Evolutionary conservation across 92 coral and sea anemone species (phyloP).

Genomic region (Chrysogorgia sp.): DNA sequence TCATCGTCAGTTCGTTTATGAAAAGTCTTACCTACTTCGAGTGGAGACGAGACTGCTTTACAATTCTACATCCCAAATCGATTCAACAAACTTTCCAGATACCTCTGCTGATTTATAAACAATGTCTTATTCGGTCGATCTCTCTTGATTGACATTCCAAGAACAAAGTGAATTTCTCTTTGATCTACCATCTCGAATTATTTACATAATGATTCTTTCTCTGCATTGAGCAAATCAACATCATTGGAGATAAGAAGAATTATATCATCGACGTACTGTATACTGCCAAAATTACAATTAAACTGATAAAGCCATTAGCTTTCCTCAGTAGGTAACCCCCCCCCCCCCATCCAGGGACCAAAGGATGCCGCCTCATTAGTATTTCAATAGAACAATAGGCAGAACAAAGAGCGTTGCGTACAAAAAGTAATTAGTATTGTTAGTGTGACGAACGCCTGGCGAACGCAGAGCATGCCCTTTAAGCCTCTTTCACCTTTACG

Average conservation of each 20-base stretch:
- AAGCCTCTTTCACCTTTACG: too few species aligned
- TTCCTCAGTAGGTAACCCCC: too few species aligned
- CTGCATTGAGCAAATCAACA: conserved; percentile 27
- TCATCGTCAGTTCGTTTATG: conserved; percentile 26
- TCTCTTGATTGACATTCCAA: conserved; percentile 34
- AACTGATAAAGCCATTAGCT: too few species aligned
- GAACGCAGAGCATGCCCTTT: too few species aligned
- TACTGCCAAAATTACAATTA: too few species aligned
- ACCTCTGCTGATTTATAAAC: conserved; percentile 21
- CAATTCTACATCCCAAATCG: conserved; percentile 36
- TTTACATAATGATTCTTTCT: background rate
- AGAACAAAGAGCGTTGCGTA: too few species aligned
- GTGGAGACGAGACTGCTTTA: conserved; percentile 36
- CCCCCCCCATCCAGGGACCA: too few species aligned
- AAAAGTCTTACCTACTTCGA: conserved; percentile 37
- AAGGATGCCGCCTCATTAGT: too few species aligned
- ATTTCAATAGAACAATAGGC: too few species aligned
- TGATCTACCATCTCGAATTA: conserved; percentile 33
- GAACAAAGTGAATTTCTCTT: conserved; percentile 22
- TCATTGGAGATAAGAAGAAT: conserved; percentile 26
- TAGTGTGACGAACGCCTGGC: too few species aligned
- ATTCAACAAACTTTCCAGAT: conserved; percentile 9
- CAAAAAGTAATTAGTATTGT: too few species aligned
- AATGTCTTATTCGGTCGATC: conserved; percentile 7
- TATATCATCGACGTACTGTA: conserved; percentile 6